Percentiles rank a stretch among this genome's conserved stretches.
Conservation (phyloP, 1,140 invertebrate genomes). For the Copidosoma floridanum region DNA sequence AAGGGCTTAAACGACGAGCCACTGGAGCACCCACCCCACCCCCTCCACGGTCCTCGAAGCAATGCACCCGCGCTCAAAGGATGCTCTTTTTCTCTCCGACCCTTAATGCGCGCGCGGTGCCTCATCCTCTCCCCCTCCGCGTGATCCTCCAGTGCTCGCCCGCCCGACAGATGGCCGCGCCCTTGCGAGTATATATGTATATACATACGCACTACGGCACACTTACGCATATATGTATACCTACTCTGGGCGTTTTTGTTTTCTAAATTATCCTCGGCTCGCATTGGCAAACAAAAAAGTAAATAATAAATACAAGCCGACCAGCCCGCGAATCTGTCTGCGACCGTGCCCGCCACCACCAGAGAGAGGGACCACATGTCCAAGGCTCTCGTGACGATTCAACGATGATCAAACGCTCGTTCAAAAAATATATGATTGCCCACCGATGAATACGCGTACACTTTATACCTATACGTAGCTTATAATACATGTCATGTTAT, state of each 20-base stretch:
- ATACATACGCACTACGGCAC: background rate
- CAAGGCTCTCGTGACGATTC: conserved; percentile 35
- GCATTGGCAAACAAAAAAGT: conserved; percentile 54
- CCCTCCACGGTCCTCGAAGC: too few relatives aligned
- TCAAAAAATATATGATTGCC: too few relatives aligned
- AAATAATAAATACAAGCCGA: too few relatives aligned
- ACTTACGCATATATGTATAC: too few relatives aligned
- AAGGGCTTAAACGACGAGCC: conserved; percentile 54
- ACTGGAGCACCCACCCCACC: conserved; percentile 54
- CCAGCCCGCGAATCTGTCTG: too few relatives aligned
- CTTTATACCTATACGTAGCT: too few relatives aligned
- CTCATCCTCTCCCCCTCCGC: background rate
- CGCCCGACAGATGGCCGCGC: conserved; percentile 50
- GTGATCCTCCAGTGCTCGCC: conserved; percentile 11
- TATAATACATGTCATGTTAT: too few relatives aligned
- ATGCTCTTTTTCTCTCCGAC: conserved; percentile 34
- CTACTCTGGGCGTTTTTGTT: conserved; percentile 52
- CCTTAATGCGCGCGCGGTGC: too few relatives aligned
- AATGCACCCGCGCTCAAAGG: conserved; percentile 28
- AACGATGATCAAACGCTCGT: conserved; percentile 33
- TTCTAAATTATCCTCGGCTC: conserved; percentile 53
- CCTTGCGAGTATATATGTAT: conserved; percentile 30
- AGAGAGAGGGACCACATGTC: conserved; percentile 52
- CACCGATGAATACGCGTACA: too few relatives aligned
- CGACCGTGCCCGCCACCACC: too few relatives aligned